These are phyloP conservation scores for Notolabrus celidotus DNA, from an alignment of 2,797 vertebrate genomes.

Conservation along the genomic window DNA sequence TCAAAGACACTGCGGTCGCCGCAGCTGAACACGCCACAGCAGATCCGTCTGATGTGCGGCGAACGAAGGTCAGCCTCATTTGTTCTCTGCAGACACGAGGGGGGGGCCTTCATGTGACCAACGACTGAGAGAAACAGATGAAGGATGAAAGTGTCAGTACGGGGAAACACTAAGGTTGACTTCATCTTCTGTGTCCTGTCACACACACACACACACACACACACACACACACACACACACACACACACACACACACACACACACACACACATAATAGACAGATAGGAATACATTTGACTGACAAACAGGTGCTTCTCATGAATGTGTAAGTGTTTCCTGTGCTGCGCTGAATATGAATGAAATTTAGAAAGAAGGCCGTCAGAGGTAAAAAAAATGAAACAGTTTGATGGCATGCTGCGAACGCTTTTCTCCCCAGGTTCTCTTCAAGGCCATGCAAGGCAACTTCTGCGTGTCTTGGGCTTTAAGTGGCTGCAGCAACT, in stretches of 20 bases:
- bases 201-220: conserved; percentile 4
- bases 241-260: conserved; percentile 1
- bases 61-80: conserved; percentile 66
- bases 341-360: conserved; percentile 19
- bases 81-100: conserved; percentile 51
- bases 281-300: conserved; percentile 57
- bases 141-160: conserved; percentile 43
- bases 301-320: conserved; percentile 63
- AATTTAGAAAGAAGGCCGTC: conserved; percentile 22
- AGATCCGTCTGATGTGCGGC: conserved; percentile 35
- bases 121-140: conserved; percentile 36
- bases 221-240: not conserved
- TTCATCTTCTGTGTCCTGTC: conserved; percentile 37
- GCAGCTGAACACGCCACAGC: not conserved
- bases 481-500: conserved; percentile 1
- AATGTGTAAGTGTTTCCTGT: conserved; percentile 44
- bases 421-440: conserved; percentile 1
- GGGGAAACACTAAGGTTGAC: conserved; percentile 62
- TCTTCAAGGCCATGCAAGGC: conserved; percentile 21
- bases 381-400: conserved; percentile 5
- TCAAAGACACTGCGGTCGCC: conserved; percentile 26
- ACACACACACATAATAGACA: conserved; percentile 6
- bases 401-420: conserved; percentile 21
- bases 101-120: conserved; percentile 61
- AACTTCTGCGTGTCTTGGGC: not conserved